Percentiles rank a stretch among this genome's conserved stretches.
phyloP scores from a whole-genome alignment of 2,113 vertebrate genomes.

The Chelonoidis abingdonii region DNA sequence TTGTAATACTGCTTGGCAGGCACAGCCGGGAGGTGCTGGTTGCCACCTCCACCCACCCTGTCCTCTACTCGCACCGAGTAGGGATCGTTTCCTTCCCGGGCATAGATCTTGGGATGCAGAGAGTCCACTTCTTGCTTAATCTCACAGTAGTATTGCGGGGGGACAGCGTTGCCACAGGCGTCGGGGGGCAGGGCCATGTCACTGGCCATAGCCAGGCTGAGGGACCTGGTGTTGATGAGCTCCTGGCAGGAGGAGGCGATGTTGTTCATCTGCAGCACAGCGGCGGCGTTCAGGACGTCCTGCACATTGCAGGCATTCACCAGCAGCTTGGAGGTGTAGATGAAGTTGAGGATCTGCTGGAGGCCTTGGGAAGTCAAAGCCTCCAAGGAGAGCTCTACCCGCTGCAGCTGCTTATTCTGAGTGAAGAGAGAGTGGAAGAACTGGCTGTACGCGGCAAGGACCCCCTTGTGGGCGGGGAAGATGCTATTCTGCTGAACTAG shows the following conservation, averaged over 20 bases:
- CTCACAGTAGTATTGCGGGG: conserved; percentile 86
- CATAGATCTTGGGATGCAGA: conserved; percentile 85
- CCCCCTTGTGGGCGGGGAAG: conserved; percentile 93
- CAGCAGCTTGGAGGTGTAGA: conserved; percentile 95
- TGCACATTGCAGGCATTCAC: conserved; percentile 91
- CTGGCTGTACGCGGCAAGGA: conserved; percentile 94
- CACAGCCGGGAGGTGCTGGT: conserved; percentile 35
- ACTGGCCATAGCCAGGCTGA: conserved; percentile 73
- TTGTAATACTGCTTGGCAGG: conserved; percentile 88
- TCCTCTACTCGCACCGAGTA: conserved; percentile 91
- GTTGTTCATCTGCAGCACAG: conserved; percentile 93
- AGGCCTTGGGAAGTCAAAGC: conserved; percentile 90
- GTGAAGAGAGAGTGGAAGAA: conserved; percentile 96
- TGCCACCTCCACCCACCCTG: conserved; percentile 56
- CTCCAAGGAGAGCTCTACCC: conserved; percentile 92
- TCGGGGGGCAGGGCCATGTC: conserved; percentile 83
- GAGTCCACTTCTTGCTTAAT: conserved; percentile 92
- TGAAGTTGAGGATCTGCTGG: conserved; percentile 97
- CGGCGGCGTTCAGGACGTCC: conserved; percentile 90
- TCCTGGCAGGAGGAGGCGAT: conserved; percentile 93
- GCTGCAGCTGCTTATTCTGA: conserved; percentile 92
- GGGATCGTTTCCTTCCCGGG: conserved; percentile 86
- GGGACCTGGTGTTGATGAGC: conserved; percentile 89
- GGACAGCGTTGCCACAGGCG: conserved; percentile 38
- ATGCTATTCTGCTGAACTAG: conserved; percentile 92